Percentiles rank a stretch among this genome's conserved stretches.
Conservation (phyloP, 2,113 vertebrate species). For the Ursus arctos region DNA sequence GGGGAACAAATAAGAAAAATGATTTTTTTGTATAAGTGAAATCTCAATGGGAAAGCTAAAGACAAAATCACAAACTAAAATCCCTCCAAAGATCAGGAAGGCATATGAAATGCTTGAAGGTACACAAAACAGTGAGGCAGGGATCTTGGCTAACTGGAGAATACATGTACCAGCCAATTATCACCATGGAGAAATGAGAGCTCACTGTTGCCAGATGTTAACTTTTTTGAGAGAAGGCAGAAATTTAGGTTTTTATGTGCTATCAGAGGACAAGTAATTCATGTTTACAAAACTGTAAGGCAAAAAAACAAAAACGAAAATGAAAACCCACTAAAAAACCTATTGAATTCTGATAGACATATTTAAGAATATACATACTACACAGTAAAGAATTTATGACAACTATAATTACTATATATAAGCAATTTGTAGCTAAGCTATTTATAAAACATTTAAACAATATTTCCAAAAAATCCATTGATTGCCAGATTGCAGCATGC, state of each 20-base stretch:
- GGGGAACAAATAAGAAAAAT: neutral
- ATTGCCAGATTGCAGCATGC: neutral
- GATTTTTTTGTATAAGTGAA: neutral
- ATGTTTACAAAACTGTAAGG: neutral
- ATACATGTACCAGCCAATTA: neutral
- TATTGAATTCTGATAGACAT: neutral
- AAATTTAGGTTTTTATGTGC: neutral
- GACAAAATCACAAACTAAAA: neutral
- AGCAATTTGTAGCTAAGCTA: neutral
- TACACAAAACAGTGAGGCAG: neutral
- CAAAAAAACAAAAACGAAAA: neutral
- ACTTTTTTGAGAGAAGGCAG: neutral
- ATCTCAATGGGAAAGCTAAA: neutral
- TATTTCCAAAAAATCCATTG: conserved; percentile 14
- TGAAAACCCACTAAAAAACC: neutral
- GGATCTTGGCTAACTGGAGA: neutral
- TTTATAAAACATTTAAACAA: conserved; percentile 23
- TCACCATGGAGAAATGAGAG: neutral
- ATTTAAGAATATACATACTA: neutral
- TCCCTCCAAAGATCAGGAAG: neutral
- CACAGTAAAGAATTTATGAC: neutral
- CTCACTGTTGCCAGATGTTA: neutral
- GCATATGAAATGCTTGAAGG: neutral
- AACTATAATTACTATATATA: conserved; percentile 27
- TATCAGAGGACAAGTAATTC: neutral